Evolutionary conservation across 2,113 vertebrate genomes (phyloP).

Genomic region (Sphyrna mokarran): DNA sequence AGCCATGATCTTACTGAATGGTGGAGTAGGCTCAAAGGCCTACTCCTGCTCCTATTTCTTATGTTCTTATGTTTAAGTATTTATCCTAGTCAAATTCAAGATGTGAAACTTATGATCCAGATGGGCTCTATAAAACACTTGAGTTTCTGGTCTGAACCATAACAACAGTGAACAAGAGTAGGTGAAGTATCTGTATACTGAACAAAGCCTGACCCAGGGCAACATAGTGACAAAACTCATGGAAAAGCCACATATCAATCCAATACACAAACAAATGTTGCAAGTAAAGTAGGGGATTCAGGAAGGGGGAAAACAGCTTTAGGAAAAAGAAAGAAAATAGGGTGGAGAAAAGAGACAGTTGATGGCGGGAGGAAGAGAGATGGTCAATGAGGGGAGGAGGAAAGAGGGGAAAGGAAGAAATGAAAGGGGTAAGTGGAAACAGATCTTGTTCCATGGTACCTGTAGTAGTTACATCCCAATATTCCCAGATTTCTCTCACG

Average conservation of each 20-base stretch:
- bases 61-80: too few relatives aligned
- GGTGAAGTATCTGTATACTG: neutral
- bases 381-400: too few relatives aligned
- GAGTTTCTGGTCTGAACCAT: too few relatives aligned
- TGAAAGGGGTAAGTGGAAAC: neutral
- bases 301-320: neutral
- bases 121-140: too few relatives aligned
- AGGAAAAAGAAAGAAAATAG: neutral
- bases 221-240: neutral
- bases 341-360: neutral
- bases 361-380: neutral
- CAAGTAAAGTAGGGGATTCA: neutral
- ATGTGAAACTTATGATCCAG: too few relatives aligned
- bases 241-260: neutral
- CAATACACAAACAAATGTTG: neutral
- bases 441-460: neutral
- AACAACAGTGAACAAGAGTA: neutral
- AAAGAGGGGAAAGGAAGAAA: too few relatives aligned
- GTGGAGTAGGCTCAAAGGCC: too few relatives aligned
- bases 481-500: neutral
- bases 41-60: too few relatives aligned
- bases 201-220: neutral
- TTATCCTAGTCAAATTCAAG: too few relatives aligned
- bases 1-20: too few relatives aligned
- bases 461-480: neutral